Evolutionary conservation across 1,140 invertebrate species (phyloP).

Genomic region (Notospermus geniculatus): DNA sequence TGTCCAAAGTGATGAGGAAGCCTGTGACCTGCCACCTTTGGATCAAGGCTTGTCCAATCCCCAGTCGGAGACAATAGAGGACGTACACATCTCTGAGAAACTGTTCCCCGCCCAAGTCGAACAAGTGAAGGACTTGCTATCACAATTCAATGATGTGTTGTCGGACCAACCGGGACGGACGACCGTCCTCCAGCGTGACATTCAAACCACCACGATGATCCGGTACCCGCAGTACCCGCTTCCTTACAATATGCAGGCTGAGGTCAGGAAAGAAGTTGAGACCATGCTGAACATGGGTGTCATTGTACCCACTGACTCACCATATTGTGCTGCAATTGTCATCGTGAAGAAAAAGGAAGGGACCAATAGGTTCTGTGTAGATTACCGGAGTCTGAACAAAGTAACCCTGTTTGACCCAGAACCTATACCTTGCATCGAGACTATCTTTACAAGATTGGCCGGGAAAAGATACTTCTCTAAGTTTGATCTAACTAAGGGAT

Average conservation of each 20-base stretch:
- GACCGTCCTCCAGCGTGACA: slow-evolving; percentile 9
- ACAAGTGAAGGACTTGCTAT: slow-evolving; percentile 1
- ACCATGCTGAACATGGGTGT: slow-evolving; percentile 42
- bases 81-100: not conserved
- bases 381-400: slow-evolving; percentile 50
- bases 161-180: slow-evolving; percentile 20
- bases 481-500: slow-evolving; percentile 24
- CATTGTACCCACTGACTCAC: slow-evolving; percentile 44
- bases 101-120: not conserved
- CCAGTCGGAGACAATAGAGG: not conserved
- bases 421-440: slow-evolving; percentile 24
- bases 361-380: slow-evolving; percentile 55
- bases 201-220: slow-evolving; percentile 9
- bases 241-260: slow-evolving; percentile 42
- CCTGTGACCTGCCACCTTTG: too few species aligned
- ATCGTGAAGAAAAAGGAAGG: slow-evolving; percentile 56
- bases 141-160: slow-evolving; percentile 8
- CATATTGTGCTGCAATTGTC: slow-evolving; percentile 60
- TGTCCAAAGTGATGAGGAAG: too few species aligned
- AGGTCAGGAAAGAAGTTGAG: slow-evolving; percentile 43
- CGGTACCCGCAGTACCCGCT: slow-evolving; percentile 30
- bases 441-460: slow-evolving; percentile 13
- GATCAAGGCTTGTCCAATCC: too few species aligned
- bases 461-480: slow-evolving; percentile 14
- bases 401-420: slow-evolving; percentile 23